Base-by-base conservation (phyloP, 2,888 invertebrate species). In the Thalpophila matura region DNA sequence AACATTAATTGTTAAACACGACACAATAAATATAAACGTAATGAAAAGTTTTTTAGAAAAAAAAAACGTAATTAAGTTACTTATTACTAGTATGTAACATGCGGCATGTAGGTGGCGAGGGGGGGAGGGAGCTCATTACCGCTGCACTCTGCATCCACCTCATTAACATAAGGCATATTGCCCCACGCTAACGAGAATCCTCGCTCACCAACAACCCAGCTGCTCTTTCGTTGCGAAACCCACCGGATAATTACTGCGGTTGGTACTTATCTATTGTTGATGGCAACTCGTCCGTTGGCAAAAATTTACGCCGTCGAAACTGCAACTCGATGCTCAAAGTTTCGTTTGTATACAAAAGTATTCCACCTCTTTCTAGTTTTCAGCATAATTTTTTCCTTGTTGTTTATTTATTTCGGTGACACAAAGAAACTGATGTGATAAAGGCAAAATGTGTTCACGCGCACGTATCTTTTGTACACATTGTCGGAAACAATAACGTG, bases 231-330 rank as follows among this genome's bases (percentile, higher is more conserved):
- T 64, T 64, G 64, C 57, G 74, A 77, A 73, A 40, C 74, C 79
- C 70, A 82, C 84, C 84, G 87, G 86, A 88, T 86, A 86, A 89
- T 87, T 87, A 87, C 69, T 79, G 72, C 67, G 65, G 64, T 56
- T 26, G 42, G 63, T 53, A 58, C 46, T 56, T 62, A 46, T 60
- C 74, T 64, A 74, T 77, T 77, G 78, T 70, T 75, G 42, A 43
- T 70, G 45, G 51, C 61, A 61, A 51, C 55, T 72, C 50, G 24
- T 27, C 22, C 51, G 38, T 20, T 26, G 35, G 45, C 50, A 43
- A 45, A 60, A 58, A 66, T 79, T 73, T 66, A 22, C 26, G 33
- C 38, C 16, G 40, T 50, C 43, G 20, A 58, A 54, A 10, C 51
- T 35, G 16, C 50, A 42, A 29, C 14, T 5, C 16, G 6, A n/a